phyloP scores from a whole-genome alignment of 2,888 invertebrate genomes.

The Rhamnusium bicolor region DNA sequence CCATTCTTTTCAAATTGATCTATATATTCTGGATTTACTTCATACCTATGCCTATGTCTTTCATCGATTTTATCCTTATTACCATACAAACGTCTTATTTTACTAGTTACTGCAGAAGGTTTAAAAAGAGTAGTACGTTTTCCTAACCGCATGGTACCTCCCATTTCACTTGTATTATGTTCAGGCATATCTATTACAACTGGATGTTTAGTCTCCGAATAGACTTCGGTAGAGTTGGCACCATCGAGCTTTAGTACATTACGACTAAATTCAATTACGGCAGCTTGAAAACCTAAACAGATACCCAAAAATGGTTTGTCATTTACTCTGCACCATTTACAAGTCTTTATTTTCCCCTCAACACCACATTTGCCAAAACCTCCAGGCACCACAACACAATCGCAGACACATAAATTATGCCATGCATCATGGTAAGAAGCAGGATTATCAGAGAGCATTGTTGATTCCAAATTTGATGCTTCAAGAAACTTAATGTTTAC shows the following conservation, averaged over 20 bases:
- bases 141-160: constrained; percentile 99
- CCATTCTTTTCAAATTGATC: constrained; percentile 85
- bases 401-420: no score
- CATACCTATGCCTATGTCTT: constrained; percentile 97
- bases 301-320: constrained; percentile 95
- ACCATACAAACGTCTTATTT: constrained; percentile 83
- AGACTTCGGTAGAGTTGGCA: constrained; percentile 85
- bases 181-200: constrained; percentile 99
- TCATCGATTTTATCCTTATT: constrained; percentile 88
- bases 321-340: constrained; percentile 92
- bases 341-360: constrained; percentile 96
- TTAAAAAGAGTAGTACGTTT: constrained; percentile 89
- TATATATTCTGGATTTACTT: constrained; percentile 94
- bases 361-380: constrained; percentile 97
- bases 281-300: constrained; percentile 97
- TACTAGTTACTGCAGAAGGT: constrained; percentile 71
- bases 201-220: constrained; percentile 80
- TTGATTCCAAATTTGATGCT: no score
- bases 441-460: no score
- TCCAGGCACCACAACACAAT: constrained; percentile 97
- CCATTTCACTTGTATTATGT: constrained; percentile 89
- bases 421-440: no score
- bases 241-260: constrained; percentile 84
- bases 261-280: constrained; percentile 95
- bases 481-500: no score